Percentiles rank a stretch among this genome's conserved stretches.
These are phyloP conservation scores for Troides oblongomaculatus DNA, from an alignment of 2,888 invertebrate genomes.

Conservation along the genomic window DNA sequence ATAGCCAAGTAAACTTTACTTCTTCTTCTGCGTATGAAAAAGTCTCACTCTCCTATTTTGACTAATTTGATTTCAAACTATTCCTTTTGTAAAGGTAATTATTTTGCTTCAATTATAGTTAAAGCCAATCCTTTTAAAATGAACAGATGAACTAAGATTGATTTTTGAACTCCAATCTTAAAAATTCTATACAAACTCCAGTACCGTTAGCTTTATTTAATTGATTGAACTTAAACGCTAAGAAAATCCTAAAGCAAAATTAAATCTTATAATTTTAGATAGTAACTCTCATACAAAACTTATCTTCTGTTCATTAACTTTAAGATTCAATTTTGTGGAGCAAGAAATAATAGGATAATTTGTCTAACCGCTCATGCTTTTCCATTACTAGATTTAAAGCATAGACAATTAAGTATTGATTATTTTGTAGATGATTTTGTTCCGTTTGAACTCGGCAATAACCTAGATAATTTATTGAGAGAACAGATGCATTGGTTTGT, in stretches of 20 bases:
- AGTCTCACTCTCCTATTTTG: no score
- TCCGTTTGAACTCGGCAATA: slow-evolving; percentile 58
- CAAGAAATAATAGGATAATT: slow-evolving; percentile 22
- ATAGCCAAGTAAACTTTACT: no score
- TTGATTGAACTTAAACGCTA: slow-evolving; percentile 3
- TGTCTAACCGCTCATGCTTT: slow-evolving; percentile 35
- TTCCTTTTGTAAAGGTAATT: no score
- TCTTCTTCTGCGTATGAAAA: no score
- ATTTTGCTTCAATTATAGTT: no score
- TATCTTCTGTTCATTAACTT: background rate
- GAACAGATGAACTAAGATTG: no score
- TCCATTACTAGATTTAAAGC: slow-evolving; percentile 56
- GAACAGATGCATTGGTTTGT: slow-evolving; percentile 9
- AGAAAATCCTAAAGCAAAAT: slow-evolving; percentile 25
- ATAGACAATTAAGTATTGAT: slow-evolving; percentile 61
- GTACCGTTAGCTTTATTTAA: background rate
- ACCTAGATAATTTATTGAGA: slow-evolving; percentile 35
- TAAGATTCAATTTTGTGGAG: slow-evolving; percentile 21
- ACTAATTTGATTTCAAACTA: no score
- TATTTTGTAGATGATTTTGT: slow-evolving; percentile 44
- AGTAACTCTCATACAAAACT: background rate
- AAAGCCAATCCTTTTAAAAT: no score
- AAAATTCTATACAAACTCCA: no score
- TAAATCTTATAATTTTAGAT: slow-evolving; percentile 27
- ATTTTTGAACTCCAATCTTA: no score